Evolutionary conservation across 2,888 invertebrate genomes (phyloP), one percentile per base, ranked within the genome.

Genomic region (Dione juno): DNA sequence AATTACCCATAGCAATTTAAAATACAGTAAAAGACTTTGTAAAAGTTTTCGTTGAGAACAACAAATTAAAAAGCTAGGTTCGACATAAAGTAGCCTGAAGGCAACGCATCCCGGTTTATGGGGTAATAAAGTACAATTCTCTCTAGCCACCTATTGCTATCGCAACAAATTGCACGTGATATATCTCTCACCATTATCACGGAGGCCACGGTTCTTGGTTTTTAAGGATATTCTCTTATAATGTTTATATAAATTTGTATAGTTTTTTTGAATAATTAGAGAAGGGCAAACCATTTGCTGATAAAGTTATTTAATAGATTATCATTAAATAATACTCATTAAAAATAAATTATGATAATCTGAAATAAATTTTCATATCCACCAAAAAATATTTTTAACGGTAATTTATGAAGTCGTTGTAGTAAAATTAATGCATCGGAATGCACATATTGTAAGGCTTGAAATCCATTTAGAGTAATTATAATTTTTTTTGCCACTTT

Each of bases 141-240:
- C 80, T 79, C 81, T 77, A 81, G 84, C 82, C 89, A 88, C 88
- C 85, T 77, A 80, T 82, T 80, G 87, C 87, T 87, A 89, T 90
- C 89, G 90, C 89, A 83, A 92, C 91, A 92, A 92, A 91, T 91
- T 90, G 91, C 88, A 83, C 82, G 87, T 88, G 90, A 90, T 90
- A 85, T 89, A 92, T 90, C 85, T 83, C 82, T 73, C 78, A 81
- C 84, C 83, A 82, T 81, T 83, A 82, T 74, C 81, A 75, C 66
- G 75, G 80, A 76, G 77, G 41, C 81, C 79, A 81, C 52, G 21
- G 28, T 19, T 43, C 35, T 48, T 11, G 11, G 21, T 35, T 48
- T 58, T 64, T 11, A 48, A 14, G 75, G 76, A 75, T 71, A 71
- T 73, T 16, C 6, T 57, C n/a, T 28, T 0, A n/a, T n/a, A n/a